Evolutionary conservation across 2,888 invertebrate species (phyloP), one percentile per base, ranked within the genome.

Genomic region (Frankliniella intonsa): DNA sequence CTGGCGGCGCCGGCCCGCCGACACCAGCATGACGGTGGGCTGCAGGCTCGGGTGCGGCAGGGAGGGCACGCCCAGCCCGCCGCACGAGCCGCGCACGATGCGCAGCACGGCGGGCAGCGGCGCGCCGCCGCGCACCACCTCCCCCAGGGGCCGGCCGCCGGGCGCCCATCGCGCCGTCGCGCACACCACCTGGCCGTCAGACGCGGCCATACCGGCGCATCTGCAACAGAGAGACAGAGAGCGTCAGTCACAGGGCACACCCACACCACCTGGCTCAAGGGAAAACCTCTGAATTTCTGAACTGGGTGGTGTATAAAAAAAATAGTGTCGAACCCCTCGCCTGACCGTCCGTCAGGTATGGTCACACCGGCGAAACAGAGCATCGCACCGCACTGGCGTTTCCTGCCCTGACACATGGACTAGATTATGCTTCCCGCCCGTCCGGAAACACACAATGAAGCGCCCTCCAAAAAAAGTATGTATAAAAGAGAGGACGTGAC

Each of bases 41-140:
- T 96, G 95, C 50, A 96, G 90, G 83, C 95, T 93, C 9, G 96
- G 96, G 86, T 94, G 95, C 65, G 96, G 95, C 80, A 96, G 89
- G 0, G 95, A 94, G 3, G 97, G 96, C 25, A 95, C 96, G 50
- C 97, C 97, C 81, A 98, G 91, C 83, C 94, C 95, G 84, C 95
- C 94, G 89, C 97, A 97, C 88, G 97, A 97, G 84, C 98, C 97
- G 88, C 97, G 97, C 86, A 95, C 94, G 87, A 97, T 95, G 88
- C 96, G 96, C 83, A 96, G 95, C 85, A 97, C 93, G 85, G 93
- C 93, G 19, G 97, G 97, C 83, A 94, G 88, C 83, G 93, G 91
- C 86, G 94, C 91, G 87, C 94, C 94, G 87, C 91, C 89, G 22
- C 86, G 82, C 25, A 93, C 93, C 87, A 93, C 93, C 87, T 94